A percentile compares a stretch with the other conserved stretches of the same genome.
These are phyloP conservation scores for Anolis sagrei DNA, from an alignment of 2,113 vertebrate species.

Conservation along the genomic window DNA sequence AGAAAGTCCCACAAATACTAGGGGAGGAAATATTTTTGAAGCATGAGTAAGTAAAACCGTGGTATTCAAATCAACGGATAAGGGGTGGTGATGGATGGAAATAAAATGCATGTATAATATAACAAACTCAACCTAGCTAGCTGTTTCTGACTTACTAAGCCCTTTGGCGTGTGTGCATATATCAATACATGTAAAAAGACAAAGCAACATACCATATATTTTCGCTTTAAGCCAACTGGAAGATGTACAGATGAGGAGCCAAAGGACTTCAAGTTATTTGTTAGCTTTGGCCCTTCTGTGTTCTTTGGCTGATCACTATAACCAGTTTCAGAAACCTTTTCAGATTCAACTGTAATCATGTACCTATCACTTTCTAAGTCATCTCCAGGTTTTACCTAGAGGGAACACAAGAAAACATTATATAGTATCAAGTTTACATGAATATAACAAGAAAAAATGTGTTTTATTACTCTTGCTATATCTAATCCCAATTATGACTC, in stretches of 20 bases:
- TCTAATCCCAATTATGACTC: background rate
- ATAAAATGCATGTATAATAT: background rate
- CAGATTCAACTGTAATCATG: conserved; percentile 78
- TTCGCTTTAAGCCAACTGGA: conserved; percentile 79
- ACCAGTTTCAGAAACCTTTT: conserved; percentile 43
- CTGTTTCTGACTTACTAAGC: background rate
- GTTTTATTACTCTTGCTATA: background rate
- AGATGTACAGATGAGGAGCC: conserved; percentile 50
- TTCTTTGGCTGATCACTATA: conserved; percentile 8
- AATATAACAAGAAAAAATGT: background rate
- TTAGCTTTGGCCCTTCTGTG: conserved; percentile 29
- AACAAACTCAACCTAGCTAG: background rate
- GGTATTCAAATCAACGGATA: no score
- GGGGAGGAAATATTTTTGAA: no score
- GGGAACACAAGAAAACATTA: background rate
- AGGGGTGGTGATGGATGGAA: no score
- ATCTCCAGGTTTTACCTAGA: conserved; percentile 78
- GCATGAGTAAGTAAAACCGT: no score
- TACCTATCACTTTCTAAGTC: conserved; percentile 79
- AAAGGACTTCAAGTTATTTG: conserved; percentile 10
- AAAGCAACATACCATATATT: conserved; percentile 69
- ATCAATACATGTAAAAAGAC: background rate
- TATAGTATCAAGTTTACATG: rapidly evolving
- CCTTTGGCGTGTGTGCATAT: no score
- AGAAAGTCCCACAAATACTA: no score